A percentile compares a stretch with the other conserved stretches of the same genome.
These are phyloP conservation scores for Lycocorax pyrrhopterus DNA, from an alignment of 2,113 vertebrate species.

Conservation along the genomic window DNA sequence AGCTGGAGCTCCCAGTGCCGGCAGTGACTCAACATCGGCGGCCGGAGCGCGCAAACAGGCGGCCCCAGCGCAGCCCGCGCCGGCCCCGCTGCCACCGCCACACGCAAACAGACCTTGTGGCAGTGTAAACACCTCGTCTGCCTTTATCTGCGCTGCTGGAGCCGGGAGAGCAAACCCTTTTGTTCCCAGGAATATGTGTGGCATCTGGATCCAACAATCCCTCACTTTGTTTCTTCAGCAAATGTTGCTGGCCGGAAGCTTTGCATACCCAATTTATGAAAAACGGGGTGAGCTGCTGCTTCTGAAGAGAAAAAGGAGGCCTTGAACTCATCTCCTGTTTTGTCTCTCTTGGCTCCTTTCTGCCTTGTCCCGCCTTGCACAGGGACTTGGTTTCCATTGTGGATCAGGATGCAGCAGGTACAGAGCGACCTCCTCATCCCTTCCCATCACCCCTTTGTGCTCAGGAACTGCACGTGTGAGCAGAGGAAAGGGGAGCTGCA, in stretches of 20 bases:
- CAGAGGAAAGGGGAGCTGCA: neutral
- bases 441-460: accelerated
- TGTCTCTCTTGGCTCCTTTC: neutral
- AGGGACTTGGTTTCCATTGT: neutral
- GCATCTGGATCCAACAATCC: neutral
- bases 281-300: neutral
- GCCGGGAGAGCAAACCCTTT: neutral
- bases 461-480: accelerated
- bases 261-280: accelerated
- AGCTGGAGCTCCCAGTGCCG: accelerated
- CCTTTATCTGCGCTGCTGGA: neutral
- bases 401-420: neutral
- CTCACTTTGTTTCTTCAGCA: neutral
- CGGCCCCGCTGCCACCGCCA: neutral
- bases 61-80: accelerated
- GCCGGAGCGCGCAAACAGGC: neutral
- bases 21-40: accelerated
- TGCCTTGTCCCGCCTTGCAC: neutral
- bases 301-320: neutral
- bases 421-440: neutral
- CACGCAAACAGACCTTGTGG: neutral
- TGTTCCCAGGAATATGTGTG: neutral
- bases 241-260: neutral
- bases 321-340: neutral
- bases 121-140: neutral